Evolutionary conservation across 1,140 invertebrate species (phyloP), one percentile per base, ranked within the genome.

Genomic region (Caligus rogercresseyi): DNA sequence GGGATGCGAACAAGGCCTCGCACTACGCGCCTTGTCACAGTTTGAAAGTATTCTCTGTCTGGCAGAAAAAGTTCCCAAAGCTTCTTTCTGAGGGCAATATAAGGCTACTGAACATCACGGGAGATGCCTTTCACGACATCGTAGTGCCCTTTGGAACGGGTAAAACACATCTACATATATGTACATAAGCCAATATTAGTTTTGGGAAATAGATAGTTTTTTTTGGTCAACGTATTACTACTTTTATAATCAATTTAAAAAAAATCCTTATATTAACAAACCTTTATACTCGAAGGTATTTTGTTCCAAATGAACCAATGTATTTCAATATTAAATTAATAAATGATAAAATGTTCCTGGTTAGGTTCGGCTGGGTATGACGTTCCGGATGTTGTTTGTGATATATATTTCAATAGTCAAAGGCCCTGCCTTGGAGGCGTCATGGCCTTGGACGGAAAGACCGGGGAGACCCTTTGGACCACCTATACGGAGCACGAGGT

Each of bases 81-180:
- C 73, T 88, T 14, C 80, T 80, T 25, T 84, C 85, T 7, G 86
- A 89, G 73, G 81, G 84, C 26, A 79, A 85, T 0, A 73, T 89
- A 52, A 74, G 83, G 66, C 75, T 80, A 54, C 72, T 80, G 21
- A 85, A 89, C 73, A 76, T 88, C 0, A 85, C 89, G 74, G 69
- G 73, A 7, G 86, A 90, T 75, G 79, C 77, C 24, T 69, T 85
- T 19, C 74, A 81, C 25, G 87, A 90, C 73, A 76, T 89, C 31
- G 78, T 89, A 57, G 75, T 89, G 54, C 85, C 86, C 65, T 89
- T 84, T 72, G 84, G 82, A 53, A 86, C 86, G 73, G 84, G 84
- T 85, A 74, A 61, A 54, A n/a, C 43, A 56, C 52, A 54, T 57
- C 55, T 60, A n/a, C n/a, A n/a, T n/a, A n/a, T n/a, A n/a, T n/a